Evolutionary conservation across 2,797 vertebrate species (phyloP).

Genomic region (Acrossocheilus wenchowensis): DNA sequence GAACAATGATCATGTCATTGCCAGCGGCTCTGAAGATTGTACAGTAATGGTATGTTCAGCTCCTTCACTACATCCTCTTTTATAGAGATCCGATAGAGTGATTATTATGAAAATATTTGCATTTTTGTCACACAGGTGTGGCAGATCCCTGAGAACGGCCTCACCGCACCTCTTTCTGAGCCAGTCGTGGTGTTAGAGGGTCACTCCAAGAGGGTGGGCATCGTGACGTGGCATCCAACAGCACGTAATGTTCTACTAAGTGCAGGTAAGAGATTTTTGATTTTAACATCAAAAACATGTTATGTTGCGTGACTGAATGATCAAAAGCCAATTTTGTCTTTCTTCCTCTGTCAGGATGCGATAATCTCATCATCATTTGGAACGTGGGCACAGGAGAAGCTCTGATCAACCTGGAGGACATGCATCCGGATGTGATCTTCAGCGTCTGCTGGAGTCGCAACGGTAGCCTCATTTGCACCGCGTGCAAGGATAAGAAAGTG

Average conservation of each 20-base stretch:
- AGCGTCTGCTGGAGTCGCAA: constrained; percentile 97
- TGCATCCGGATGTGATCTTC: constrained; percentile 96
- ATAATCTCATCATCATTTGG: constrained; percentile 95
- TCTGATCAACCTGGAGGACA: constrained; percentile 92
- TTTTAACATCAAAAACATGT: neutral
- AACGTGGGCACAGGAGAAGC: constrained; percentile 94
- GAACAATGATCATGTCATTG: constrained; percentile 94
- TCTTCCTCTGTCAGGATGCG: constrained; percentile 80
- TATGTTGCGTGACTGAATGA: neutral
- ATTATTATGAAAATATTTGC: neutral
- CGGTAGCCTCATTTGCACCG: constrained; percentile 93
- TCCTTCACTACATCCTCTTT: neutral
- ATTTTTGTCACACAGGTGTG: constrained; percentile 83
- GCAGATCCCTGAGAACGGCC: constrained; percentile 96
- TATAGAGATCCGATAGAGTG: neutral
- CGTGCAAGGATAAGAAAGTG: constrained; percentile 98
- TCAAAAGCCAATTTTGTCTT: neutral
- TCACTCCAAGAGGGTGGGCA: constrained; percentile 96
- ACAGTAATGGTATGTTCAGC: constrained; percentile 86
- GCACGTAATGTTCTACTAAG: constrained; percentile 96
- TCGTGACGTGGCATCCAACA: constrained; percentile 96
- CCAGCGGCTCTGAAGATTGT: constrained; percentile 97
- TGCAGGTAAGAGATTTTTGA: constrained; percentile 80
- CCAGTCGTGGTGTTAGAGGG: constrained; percentile 94
- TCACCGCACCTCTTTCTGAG: constrained; percentile 88